Evolutionary conservation across 2,797 vertebrate species (phyloP).

Genomic region (Eupleurogrammus muticus): DNA sequence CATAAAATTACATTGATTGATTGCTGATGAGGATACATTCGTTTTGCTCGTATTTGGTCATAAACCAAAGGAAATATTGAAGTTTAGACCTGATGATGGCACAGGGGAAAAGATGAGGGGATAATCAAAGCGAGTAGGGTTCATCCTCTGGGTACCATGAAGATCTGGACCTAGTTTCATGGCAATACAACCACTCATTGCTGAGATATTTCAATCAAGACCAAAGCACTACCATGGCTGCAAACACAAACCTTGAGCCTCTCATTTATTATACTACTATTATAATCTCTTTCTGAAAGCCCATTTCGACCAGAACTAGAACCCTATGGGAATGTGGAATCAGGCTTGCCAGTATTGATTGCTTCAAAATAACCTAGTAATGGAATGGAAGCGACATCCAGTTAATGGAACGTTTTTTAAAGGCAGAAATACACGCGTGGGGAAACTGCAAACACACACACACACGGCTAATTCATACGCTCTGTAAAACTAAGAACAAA

Average conservation of each 20-base stretch:
- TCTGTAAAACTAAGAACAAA: neutral
- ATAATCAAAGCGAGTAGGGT: neutral
- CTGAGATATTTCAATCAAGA: neutral
- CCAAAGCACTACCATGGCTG: neutral
- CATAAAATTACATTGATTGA: too few species aligned
- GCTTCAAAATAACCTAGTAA: conserved; percentile 29
- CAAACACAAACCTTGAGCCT: conserved; percentile 3
- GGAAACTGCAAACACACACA: neutral
- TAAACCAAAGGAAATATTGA: too few species aligned
- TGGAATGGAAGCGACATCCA: conserved; percentile 10
- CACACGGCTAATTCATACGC: neutral
- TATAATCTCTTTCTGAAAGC: neutral
- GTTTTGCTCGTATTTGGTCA: too few species aligned
- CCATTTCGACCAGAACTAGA: conserved; percentile 19
- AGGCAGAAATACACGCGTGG: neutral
- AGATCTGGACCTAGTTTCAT: neutral
- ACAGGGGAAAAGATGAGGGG: neutral
- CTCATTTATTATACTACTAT: neutral
- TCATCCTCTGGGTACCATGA: neutral
- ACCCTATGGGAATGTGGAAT: conserved; percentile 15
- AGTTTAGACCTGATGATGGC: too few species aligned
- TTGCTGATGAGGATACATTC: too few species aligned
- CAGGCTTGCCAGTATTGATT: conserved; percentile 16
- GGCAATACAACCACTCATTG: neutral
- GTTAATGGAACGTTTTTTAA: conserved; percentile 17